A percentile compares a stretch with the other conserved stretches of the same genome.
Evolutionary conservation across 30 jellyfish, hydroid and myxozoan species (phyloP).

Genomic region (Aurelia aurita): DNA sequence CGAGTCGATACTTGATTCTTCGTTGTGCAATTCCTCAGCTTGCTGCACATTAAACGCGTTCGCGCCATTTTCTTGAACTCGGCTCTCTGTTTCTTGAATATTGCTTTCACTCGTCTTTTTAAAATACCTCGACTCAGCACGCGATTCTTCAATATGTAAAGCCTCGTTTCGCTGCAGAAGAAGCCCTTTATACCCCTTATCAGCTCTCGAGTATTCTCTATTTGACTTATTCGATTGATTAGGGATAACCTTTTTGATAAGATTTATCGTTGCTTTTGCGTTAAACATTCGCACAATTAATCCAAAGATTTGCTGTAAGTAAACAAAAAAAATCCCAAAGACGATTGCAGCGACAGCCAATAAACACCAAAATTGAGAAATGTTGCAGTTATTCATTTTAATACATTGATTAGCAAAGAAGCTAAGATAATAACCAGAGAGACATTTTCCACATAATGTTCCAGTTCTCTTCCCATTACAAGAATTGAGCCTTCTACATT

Average conservation of each 20-base stretch:
- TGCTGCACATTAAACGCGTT: too few species aligned
- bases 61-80: not conserved
- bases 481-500: constrained; percentile 12
- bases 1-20: too few species aligned
- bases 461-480: constrained; percentile 35
- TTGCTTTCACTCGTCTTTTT: not conserved
- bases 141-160: too few species aligned
- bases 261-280: not conserved
- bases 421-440: constrained; percentile 10
- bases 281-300: not conserved
- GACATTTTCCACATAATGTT: constrained; percentile 22
- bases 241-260: not conserved
- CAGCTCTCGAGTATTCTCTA: not conserved
- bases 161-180: not conserved
- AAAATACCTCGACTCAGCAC: too few species aligned
- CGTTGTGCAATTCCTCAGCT: too few species aligned
- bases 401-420: constrained; percentile 5
- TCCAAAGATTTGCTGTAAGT: constrained; percentile 7
- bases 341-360: not conserved
- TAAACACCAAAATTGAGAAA: not conserved
- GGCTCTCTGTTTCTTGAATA: not conserved
- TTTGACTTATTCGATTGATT: not conserved
- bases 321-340: not conserved
- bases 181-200: not conserved
- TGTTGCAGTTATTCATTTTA: not conserved